Percentiles rank a stretch among this genome's conserved stretches.
These are phyloP conservation scores for Piscicola geometra DNA, from an alignment of 2,888 invertebrate species.

Conservation along the genomic window DNA sequence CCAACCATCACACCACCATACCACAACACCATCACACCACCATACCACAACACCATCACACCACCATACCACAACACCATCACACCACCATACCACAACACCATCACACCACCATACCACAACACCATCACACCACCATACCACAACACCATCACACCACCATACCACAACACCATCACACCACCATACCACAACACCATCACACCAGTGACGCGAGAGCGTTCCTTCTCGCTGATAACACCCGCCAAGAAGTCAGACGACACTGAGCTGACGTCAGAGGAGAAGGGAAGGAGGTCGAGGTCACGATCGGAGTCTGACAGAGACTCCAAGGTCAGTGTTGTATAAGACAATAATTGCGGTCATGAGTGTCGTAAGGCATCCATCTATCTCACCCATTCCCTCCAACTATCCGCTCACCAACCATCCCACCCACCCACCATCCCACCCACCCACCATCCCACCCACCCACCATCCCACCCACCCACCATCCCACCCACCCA, in stretches of 20 bases:
- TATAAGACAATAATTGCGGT: no score
- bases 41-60: no score
- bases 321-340: not conserved
- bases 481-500: no score
- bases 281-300: slow-evolving; percentile 18
- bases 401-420: no score
- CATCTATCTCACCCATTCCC: no score
- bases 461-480: no score
- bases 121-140: not conserved
- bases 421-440: no score
- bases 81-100: not conserved
- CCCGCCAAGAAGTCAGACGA: not conserved
- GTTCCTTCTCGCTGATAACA: slow-evolving; percentile 27
- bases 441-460: no score
- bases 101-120: not conserved
- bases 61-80: no score
- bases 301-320: slow-evolving; percentile 28
- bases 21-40: no score
- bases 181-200: not conserved
- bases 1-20: no score
- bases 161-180: not conserved
- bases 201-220: slow-evolving; percentile 14
- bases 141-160: not conserved
- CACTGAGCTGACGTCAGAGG: not conserved
- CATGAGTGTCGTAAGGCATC: no score